Evolutionary conservation across 2,797 vertebrate genomes (phyloP), one percentile per base, ranked within the genome.

Genomic region (Acipenser ruthenus): DNA sequence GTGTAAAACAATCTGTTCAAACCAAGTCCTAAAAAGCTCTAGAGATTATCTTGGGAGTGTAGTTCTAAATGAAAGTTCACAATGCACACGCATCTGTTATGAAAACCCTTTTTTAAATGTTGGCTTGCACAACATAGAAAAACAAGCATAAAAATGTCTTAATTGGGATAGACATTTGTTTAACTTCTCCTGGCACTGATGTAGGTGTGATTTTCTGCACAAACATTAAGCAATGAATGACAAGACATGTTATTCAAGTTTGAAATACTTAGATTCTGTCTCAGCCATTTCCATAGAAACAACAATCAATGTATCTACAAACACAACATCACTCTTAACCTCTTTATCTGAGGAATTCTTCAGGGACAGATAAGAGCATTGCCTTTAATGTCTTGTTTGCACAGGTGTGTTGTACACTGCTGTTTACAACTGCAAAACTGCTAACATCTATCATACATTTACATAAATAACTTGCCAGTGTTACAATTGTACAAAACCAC

Each of bases 1-100:
- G 15, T 78, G 73, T 74, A 78, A 81, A 73, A 69, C 66, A 82
- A 68, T 84, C 74, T 79, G 68, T 75, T 70, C 66, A 72, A 76
- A 63, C 69, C 59, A 70, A 71, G 69, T 75, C 70, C 64, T 63
- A 51, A 64, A 78, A 70, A 62, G 10, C 73, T 73, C 74, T 71
- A 53, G 49, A 67, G 72, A 67, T 50, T 69, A 76, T 68, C 69
- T 49, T 73, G 37, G n/a, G 49, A 69, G 56, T 55, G 47, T 8
- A 65, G 6, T 69, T 68, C 72, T 59, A 71, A 77, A 69, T 67
- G 72, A 64, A 76, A 77, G 66, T 68, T 73, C 70, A 68, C 0
- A 0, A 11, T 65, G 68, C 47, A 48, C 50, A 73, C 51, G 70
- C 37, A 65, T 1, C 12, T 37, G 37, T 9, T 15, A 52, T 56